A percentile compares a stretch with the other conserved stretches of the same genome.
Conservation (phyloP, 2,888 invertebrate species). For the Conops quadrifasciatus region DNA sequence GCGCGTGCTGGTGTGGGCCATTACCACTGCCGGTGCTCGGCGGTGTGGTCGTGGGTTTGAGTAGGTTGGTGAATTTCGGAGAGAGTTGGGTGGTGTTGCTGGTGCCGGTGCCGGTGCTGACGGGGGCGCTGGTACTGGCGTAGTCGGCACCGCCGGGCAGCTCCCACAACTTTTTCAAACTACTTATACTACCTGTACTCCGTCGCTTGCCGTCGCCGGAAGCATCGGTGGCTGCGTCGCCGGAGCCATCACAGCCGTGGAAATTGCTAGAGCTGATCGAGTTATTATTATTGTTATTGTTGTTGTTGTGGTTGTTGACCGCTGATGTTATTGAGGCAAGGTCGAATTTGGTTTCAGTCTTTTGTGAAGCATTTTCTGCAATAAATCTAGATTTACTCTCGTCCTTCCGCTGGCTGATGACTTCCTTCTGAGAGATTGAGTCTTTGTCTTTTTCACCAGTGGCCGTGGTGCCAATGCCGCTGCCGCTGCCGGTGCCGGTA, state of each 20-base stretch:
- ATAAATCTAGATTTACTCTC: constrained; percentile 45
- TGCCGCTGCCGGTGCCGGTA: constrained; percentile 36
- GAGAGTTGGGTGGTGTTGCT: constrained; percentile 56
- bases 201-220: constrained; percentile 78
- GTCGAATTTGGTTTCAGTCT: constrained; percentile 67
- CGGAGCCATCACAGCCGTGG: constrained; percentile 40
- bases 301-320: constrained; percentile 46
- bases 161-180: constrained; percentile 92
- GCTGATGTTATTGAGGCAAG: constrained; percentile 42
- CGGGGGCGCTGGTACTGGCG: constrained; percentile 56
- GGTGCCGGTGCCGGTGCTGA: constrained; percentile 36
- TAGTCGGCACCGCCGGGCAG: constrained; percentile 71
- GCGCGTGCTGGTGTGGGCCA: constrained; percentile 2
- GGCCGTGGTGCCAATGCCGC: no score
- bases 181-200: constrained; percentile 92
- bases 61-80: constrained; percentile 69
- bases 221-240: constrained; percentile 63
- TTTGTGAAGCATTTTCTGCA: constrained; percentile 54
- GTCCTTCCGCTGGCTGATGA: constrained; percentile 42
- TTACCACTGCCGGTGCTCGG: background rate
- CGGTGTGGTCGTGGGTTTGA: constrained; percentile 62
- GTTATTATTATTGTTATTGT: constrained; percentile 55
- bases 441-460: constrained; percentile 50
- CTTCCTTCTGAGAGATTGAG: constrained; percentile 42
- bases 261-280: constrained; percentile 43